phyloP scores from a whole-genome alignment of 2,888 invertebrate genomes.

The Perithous albicinctus region DNA sequence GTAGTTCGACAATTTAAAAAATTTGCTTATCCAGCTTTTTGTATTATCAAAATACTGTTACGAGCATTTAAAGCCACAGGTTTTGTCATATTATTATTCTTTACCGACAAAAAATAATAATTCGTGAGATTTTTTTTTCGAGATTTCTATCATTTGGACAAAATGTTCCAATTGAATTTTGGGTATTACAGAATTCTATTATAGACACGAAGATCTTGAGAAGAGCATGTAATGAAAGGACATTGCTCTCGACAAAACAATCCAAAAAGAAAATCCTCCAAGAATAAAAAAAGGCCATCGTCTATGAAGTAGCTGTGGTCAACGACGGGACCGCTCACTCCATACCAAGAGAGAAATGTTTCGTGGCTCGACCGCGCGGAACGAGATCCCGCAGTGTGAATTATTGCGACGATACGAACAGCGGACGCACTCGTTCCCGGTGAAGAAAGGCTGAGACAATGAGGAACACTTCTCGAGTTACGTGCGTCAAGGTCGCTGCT shows the following conservation, averaged over 20 bases:
- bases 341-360: constrained; percentile 21
- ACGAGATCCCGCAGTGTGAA: constrained; percentile 55
- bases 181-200: too few relatives aligned
- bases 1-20: too few relatives aligned
- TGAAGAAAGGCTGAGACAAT: constrained; percentile 7
- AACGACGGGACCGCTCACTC: neutral
- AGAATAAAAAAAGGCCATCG: neutral
- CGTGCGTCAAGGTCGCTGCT: constrained; percentile 37
- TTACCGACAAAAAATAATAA: too few relatives aligned
- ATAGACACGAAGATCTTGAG: neutral
- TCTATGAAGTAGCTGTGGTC: constrained; percentile 7
- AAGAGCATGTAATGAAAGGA: neutral
- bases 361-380: constrained; percentile 34
- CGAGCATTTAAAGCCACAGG: too few relatives aligned
- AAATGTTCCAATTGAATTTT: too few relatives aligned
- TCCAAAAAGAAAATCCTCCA: neutral
- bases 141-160: too few relatives aligned
- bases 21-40: too few relatives aligned
- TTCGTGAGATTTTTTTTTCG: too few relatives aligned
- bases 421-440: constrained; percentile 15
- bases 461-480: constrained; percentile 13
- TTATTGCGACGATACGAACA: constrained; percentile 57
- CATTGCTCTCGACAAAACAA: neutral
- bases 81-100: too few relatives aligned
- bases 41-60: too few relatives aligned